Evolutionary conservation across 2,797 vertebrate species (phyloP), one percentile per base, ranked within the genome.

Genomic region (Syngnathus rostellatus): DNA sequence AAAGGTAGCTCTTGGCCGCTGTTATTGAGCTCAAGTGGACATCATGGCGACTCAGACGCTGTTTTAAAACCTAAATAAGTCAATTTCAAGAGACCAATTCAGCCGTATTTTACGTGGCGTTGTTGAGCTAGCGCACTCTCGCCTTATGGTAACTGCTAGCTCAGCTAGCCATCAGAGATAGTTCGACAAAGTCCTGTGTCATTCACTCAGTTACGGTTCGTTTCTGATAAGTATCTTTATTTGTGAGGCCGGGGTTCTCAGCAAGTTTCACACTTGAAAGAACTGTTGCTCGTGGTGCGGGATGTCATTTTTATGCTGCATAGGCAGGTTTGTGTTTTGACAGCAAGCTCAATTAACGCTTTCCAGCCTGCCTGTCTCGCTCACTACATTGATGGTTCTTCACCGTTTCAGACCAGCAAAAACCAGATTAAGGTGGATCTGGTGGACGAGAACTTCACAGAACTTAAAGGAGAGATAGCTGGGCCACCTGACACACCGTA

Each of bases 391-490:
- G 67, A 63, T 65, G 38, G 46, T 12, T 58, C 71, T 68, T 68
- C 6, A 39, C 43, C 48, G 8, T 64, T 77, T 37, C 91, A 99
- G 97, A 99, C 97, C 71, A 99, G 96, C 95, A 99, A 97, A 95
- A 99, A 98, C 92, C 97, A 99, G 92, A 99, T 99, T 85, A 99
- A 97, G 91, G 96, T 99, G 89, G 97, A 99, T 86, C 92, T 99
- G 89, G 96, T 99, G 92, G 96, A 99, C 89, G 97, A 99, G 82
- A 99, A 99, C 90, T 99, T 99, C 91, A 98, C 97, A 92, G 97
- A 99, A 90, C 93, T 99, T 85, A 95, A 93, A 91, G 97, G 97
- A 84, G 97, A 99, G 90, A 99, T 99, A 84, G 97, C 97, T 80
- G 97, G 97, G 84, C 97, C 97, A 80, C 97, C 97, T 75, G 96